Conservation (phyloP, 2,113 vertebrate species). For the Brachypteracias leptosomus region DNA sequence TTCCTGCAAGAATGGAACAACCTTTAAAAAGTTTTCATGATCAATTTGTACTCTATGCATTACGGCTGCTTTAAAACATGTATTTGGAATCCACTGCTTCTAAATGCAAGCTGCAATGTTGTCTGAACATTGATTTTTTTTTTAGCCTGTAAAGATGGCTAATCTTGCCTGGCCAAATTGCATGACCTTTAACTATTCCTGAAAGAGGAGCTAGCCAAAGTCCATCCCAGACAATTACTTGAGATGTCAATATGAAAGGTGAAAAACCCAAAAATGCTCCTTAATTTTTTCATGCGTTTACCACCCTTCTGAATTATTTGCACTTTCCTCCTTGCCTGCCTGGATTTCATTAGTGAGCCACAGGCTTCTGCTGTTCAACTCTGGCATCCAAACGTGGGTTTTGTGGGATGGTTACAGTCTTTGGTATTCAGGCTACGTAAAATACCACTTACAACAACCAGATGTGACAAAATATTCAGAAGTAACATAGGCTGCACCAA, state of each 20-base stretch:
- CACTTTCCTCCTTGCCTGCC: neutral
- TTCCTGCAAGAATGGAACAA: neutral
- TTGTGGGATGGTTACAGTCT: neutral
- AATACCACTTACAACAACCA: neutral
- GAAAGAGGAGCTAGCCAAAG: neutral
- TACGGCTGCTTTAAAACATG: neutral
- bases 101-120: neutral
- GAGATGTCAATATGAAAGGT: neutral
- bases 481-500: neutral
- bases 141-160: slow-evolving; percentile 5
- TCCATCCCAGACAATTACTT: neutral
- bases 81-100: neutral
- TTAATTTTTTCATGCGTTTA: neutral
- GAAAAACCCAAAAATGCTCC: neutral
- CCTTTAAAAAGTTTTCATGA: neutral
- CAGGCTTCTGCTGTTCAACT: neutral
- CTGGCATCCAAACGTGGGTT: neutral
- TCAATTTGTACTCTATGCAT: neutral
- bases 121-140: neutral
- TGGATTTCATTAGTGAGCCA: neutral
- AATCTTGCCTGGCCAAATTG: neutral
- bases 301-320: neutral
- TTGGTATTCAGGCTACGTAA: neutral
- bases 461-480: neutral
- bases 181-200: slow-evolving; percentile 26